Evolutionary conservation across 2,113 vertebrate genomes (phyloP).

Genomic region (Cyprinodon brontotheroides): DNA sequence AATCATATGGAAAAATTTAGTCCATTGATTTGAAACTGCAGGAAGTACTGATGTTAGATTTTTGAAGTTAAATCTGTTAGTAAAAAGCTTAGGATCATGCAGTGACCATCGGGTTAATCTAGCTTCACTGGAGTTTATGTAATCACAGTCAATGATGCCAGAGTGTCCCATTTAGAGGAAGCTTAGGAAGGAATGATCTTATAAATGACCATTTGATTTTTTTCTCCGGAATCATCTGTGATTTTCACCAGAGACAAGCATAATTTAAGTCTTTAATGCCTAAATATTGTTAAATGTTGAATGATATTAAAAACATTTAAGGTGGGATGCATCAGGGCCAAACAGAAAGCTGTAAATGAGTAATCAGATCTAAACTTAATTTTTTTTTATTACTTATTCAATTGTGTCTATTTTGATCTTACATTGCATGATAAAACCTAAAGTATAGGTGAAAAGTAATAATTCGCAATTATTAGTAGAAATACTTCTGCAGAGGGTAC

Average conservation of each 20-base stretch:
- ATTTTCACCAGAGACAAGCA: background rate
- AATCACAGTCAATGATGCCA: slow-evolving; percentile 39
- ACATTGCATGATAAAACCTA: too few species aligned
- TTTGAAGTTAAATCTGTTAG: slow-evolving; percentile 29
- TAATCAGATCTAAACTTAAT: background rate
- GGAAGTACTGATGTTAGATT: slow-evolving; percentile 12
- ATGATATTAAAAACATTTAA: background rate
- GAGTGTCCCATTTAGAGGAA: slow-evolving; percentile 6
- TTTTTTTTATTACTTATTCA: background rate
- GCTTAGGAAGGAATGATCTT: background rate
- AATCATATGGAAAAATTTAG: slow-evolving; percentile 10
- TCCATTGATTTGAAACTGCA: slow-evolving; percentile 10
- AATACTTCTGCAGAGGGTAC: too few species aligned
- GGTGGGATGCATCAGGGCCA: background rate
- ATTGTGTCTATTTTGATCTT: background rate
- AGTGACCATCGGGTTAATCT: slow-evolving; percentile 47
- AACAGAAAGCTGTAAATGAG: background rate
- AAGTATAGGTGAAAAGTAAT: too few species aligned
- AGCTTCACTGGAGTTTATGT: slow-evolving; percentile 18
- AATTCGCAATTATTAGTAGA: too few species aligned
- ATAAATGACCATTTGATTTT: background rate
- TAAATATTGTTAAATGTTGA: background rate
- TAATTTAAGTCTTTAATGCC: background rate
- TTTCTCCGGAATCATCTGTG: background rate
- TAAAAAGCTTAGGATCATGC: slow-evolving; percentile 15